Percentiles rank a stretch among this genome's conserved stretches.
phyloP scores from a whole-genome alignment of 2,797 vertebrate genomes.

The Micropoecilia bifurca region DNA sequence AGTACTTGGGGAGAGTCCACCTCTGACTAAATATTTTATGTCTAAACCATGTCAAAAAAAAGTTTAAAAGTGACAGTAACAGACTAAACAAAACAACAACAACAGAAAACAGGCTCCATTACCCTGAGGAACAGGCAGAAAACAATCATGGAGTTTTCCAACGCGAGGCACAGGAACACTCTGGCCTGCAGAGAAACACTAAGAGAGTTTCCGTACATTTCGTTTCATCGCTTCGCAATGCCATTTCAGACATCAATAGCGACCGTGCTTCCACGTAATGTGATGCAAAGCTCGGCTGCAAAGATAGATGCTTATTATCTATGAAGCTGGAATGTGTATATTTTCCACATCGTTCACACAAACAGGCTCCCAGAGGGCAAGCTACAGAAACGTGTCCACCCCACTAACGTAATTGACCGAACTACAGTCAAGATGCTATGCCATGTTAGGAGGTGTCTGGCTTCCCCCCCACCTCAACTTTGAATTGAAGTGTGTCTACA shows the following conservation, averaged over 20 bases:
- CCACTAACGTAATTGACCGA: conserved; percentile 63
- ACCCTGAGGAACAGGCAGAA: conserved; percentile 57
- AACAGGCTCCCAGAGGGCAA: conserved; percentile 56
- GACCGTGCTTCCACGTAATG: conserved; percentile 41
- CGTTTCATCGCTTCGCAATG: conserved; percentile 50
- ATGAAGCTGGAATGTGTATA: conserved; percentile 57
- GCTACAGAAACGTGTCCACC: conserved; percentile 58
- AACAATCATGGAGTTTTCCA: conserved; percentile 62
- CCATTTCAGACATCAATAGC: conserved; percentile 70
- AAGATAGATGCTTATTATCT: conserved; percentile 63
- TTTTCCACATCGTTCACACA: conserved; percentile 61
- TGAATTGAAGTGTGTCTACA: conserved; percentile 58
- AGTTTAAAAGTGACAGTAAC: conserved; percentile 49
- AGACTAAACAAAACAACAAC: conserved; percentile 63
- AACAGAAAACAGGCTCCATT: conserved; percentile 46
- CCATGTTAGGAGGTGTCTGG: conserved; percentile 50
- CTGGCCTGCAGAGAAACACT: conserved; percentile 50
- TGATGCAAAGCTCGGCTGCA: conserved; percentile 59
- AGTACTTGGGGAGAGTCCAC: conserved; percentile 38
- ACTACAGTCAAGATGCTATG: conserved; percentile 59
- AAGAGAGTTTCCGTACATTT: conserved; percentile 50
- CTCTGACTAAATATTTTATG: conserved; percentile 62
- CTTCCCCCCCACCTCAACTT: conserved; percentile 2
- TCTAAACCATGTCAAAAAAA: conserved; percentile 30
- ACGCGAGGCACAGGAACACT: conserved; percentile 59